Conservation (phyloP, 2,113 vertebrate genomes). For the Narcine bancroftii region DNA sequence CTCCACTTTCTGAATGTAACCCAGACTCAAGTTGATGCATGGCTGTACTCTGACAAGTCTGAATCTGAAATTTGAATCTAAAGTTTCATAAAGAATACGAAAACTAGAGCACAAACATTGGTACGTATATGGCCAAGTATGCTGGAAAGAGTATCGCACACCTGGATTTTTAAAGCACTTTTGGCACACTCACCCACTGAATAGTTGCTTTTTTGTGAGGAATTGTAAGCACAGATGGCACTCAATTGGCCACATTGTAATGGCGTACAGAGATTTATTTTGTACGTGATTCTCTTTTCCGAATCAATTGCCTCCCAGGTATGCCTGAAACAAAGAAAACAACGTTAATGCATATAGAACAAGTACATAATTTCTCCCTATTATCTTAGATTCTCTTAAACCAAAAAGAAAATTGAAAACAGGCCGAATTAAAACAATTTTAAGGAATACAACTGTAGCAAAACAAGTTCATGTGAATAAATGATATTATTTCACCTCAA, state of each 20-base stretch:
- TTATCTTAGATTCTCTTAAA: background rate
- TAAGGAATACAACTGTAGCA: background rate
- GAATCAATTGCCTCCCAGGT: constrained; percentile 80
- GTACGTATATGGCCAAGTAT: background rate
- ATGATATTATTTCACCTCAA: background rate
- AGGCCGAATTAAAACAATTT: background rate
- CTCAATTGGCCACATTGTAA: constrained; percentile 54
- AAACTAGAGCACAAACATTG: background rate
- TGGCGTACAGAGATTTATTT: constrained; percentile 66
- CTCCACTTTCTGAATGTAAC: too few relatives aligned
- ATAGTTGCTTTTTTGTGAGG: background rate
- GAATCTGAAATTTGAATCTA: too few relatives aligned
- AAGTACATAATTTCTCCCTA: background rate
- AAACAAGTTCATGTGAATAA: background rate
- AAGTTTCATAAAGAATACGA: too few relatives aligned
- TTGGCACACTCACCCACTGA: constrained; percentile 74
- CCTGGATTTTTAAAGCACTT: background rate
- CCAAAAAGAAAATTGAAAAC: background rate
- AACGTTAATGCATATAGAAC: background rate
- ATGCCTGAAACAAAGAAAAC: constrained; percentile 59
- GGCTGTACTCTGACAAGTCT: too few relatives aligned
- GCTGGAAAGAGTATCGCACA: background rate
- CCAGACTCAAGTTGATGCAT: too few relatives aligned
- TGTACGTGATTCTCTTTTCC: constrained; percentile 64
- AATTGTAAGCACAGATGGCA: constrained; percentile 63